These are phyloP conservation scores for Dolomedes plantarius DNA, from an alignment of 2,888 invertebrate genomes.

Conservation along the genomic window DNA sequence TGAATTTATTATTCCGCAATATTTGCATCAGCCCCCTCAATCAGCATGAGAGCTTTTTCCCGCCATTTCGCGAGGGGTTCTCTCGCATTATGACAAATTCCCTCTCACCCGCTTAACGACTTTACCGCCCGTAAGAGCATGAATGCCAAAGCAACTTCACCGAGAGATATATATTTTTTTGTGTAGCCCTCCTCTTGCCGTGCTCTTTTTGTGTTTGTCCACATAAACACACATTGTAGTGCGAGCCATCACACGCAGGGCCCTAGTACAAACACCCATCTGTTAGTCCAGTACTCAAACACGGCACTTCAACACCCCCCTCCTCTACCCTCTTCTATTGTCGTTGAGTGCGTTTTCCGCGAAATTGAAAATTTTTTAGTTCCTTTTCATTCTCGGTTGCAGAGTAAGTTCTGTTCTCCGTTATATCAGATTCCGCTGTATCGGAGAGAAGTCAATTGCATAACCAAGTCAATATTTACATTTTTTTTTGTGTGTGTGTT, in stretches of 20 bases:
- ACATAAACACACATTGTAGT: slow-evolving; percentile 34
- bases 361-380: slow-evolving; percentile 35
- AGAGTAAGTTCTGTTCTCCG: background rate
- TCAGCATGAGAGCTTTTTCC: slow-evolving; percentile 20
- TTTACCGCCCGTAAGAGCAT: slow-evolving; percentile 6
- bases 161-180: background rate
- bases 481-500: background rate
- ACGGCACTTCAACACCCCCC: slow-evolving; percentile 19
- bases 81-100: slow-evolving; percentile 39
- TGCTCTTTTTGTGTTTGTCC: slow-evolving; percentile 22
- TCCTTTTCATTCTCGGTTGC: background rate
- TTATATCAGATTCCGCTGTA: background rate
- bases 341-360: slow-evolving; percentile 12
- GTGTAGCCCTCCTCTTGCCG: background rate
- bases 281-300: slow-evolving; percentile 59
- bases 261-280: slow-evolving; percentile 53
- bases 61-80: background rate
- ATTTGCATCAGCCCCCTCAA: background rate
- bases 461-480: background rate
- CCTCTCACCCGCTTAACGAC: slow-evolving; percentile 11
- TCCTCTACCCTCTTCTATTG: slow-evolving; percentile 24
- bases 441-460: background rate
- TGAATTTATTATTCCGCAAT: background rate
- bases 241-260: slow-evolving; percentile 21
- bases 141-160: slow-evolving; percentile 23